A percentile compares a stretch with the other conserved stretches of the same genome.
phyloP scores from a whole-genome alignment of 2,888 invertebrate genomes.

The Agriotes lineatus region DNA sequence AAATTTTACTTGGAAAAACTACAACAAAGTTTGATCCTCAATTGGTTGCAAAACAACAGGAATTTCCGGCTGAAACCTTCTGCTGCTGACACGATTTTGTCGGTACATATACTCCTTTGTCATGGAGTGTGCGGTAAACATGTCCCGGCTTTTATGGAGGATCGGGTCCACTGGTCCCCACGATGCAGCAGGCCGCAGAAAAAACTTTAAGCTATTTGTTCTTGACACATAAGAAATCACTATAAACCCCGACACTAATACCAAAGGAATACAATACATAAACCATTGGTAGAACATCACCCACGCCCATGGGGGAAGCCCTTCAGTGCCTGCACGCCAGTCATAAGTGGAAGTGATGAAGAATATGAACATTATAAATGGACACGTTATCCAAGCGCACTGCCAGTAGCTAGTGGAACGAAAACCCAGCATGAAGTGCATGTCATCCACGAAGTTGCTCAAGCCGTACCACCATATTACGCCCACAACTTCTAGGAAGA shows the following conservation, averaged over 20 bases:
- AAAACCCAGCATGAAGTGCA: conserved; percentile 50
- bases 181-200: not conserved
- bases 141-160: conserved; percentile 22
- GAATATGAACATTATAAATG: conserved; percentile 21
- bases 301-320: not conserved
- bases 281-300: not conserved
- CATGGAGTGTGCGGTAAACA: conserved; percentile 32
- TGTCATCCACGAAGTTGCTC: conserved; percentile 41
- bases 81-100: conserved; percentile 15
- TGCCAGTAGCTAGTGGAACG: conserved; percentile 39
- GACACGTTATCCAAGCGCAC: conserved; percentile 27
- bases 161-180: conserved; percentile 28
- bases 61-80: conserved; percentile 22
- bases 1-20: too few species aligned
- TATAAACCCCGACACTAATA: not conserved
- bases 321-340: not conserved
- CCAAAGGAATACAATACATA: not conserved
- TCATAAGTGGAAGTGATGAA: not conserved
- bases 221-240: not conserved
- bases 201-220: not conserved
- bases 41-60: conserved; percentile 2
- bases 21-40: too few species aligned
- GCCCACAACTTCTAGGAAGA: conserved; percentile 19
- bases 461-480: conserved; percentile 40
- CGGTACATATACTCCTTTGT: conserved; percentile 33